Percentiles rank a stretch among this genome's conserved stretches.
Conservation (phyloP, 1,140 invertebrate species). For the Leguminivora glycinivorella region DNA sequence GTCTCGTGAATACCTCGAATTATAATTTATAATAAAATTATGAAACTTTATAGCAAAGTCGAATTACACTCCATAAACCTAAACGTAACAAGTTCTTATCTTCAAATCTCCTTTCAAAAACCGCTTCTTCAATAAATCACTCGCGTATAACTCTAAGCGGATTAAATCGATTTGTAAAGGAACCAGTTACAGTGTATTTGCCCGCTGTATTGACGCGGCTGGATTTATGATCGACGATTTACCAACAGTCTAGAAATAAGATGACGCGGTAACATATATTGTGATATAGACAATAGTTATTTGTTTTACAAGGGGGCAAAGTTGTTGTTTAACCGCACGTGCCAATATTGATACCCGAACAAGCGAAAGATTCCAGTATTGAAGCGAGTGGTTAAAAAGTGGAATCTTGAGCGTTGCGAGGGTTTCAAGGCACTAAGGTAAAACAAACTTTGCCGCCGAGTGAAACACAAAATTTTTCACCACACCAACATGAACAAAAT, state of each 20-base stretch:
- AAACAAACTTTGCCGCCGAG: too few species aligned
- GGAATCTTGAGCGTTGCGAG: too few species aligned
- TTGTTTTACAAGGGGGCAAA: too few species aligned
- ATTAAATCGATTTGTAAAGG: conserved; percentile 29
- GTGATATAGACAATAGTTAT: too few species aligned
- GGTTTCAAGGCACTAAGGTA: too few species aligned
- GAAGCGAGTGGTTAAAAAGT: too few species aligned
- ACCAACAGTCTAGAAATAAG: conserved; percentile 6
- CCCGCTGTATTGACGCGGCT: conserved; percentile 16
- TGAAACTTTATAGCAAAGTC: not conserved
- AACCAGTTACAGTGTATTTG: conserved; percentile 28
- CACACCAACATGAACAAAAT: too few species aligned
- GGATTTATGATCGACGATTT: conserved; percentile 26
- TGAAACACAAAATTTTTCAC: too few species aligned
- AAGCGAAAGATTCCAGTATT: too few species aligned
- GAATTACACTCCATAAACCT: conserved; percentile 9
- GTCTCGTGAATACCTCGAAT: too few species aligned
- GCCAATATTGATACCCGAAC: too few species aligned
- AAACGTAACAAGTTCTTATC: conserved; percentile 15
- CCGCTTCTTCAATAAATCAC: conserved; percentile 24
- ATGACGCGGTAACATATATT: not conserved
- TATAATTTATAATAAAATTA: not conserved
- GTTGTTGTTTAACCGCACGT: too few species aligned
- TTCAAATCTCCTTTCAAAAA: conserved; percentile 12
- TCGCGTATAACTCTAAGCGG: conserved; percentile 14